phyloP scores from a whole-genome alignment of 1,140 invertebrate species.

The Sycophila sp. region DNA sequence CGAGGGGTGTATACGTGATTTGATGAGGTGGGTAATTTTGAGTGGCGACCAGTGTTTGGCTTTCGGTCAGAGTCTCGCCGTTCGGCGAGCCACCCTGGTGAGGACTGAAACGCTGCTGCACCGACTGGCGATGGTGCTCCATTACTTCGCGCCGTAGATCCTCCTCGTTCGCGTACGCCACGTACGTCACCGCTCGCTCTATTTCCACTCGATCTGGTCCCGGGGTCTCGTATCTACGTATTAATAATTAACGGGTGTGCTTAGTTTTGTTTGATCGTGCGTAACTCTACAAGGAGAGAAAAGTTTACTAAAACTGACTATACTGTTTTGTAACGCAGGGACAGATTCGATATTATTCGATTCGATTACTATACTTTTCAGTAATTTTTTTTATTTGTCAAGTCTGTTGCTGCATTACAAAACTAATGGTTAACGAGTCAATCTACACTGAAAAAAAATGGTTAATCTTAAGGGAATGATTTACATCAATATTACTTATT shows the following conservation, averaged over 20 bases:
- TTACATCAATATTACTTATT: too few relatives aligned
- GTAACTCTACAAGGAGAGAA: too few relatives aligned
- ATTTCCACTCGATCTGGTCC: conserved; percentile 50
- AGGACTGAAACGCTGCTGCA: conserved; percentile 54
- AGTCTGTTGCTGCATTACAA: neutral
- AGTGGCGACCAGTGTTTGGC: conserved; percentile 42
- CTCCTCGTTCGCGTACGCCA: neutral
- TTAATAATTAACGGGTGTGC: neutral
- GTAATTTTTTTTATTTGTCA: too few relatives aligned
- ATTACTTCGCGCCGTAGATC: conserved; percentile 44
- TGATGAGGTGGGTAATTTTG: conserved; percentile 34
- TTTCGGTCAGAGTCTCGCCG: conserved; percentile 52
- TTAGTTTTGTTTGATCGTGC: too few relatives aligned
- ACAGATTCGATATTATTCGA: too few relatives aligned
- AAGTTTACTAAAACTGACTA: too few relatives aligned
- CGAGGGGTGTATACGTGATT: conserved; percentile 60
- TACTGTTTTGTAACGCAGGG: too few relatives aligned
- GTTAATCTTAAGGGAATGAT: too few relatives aligned
- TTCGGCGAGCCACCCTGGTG: conserved; percentile 55
- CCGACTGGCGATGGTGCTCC: conserved; percentile 44
- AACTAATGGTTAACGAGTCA: too few relatives aligned
- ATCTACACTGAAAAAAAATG: too few relatives aligned
- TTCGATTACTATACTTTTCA: too few relatives aligned
- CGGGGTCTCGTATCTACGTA: conserved; percentile 52
- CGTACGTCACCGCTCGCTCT: conserved; percentile 44